These are phyloP conservation scores for Rhopalosiphum maidis DNA, from an alignment of 1,140 invertebrate species.

Conservation along the genomic window DNA sequence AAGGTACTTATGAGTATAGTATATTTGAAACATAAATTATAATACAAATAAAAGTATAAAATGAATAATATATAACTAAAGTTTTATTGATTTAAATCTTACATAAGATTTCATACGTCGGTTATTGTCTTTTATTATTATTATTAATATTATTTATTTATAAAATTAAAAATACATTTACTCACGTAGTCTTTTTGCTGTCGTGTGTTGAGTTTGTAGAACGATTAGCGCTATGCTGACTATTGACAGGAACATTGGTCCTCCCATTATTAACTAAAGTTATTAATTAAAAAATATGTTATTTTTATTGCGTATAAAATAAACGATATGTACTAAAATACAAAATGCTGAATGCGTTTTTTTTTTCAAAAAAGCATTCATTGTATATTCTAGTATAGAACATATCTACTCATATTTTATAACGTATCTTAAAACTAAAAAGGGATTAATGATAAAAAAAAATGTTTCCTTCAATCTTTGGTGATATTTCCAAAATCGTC, in stretches of 20 bases:
- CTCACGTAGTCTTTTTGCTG: constrained; percentile 53
- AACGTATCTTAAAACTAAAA: neutral
- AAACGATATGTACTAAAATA: neutral
- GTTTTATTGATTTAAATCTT: neutral
- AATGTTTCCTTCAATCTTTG: neutral
- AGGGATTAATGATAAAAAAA: neutral
- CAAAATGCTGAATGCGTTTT: neutral
- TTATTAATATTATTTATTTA: neutral
- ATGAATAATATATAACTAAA: neutral
- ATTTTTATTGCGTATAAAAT: neutral
- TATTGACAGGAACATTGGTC: constrained; percentile 16
- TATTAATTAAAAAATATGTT: neutral
- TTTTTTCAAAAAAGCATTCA: neutral
- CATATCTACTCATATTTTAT: neutral
- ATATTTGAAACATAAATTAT: neutral
- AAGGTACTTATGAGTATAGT: neutral
- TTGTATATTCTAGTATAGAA: neutral
- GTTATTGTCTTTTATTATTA: neutral
- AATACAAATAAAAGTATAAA: too few relatives aligned
- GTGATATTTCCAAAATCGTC: neutral
- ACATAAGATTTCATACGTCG: neutral
- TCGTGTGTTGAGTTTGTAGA: constrained; percentile 23
- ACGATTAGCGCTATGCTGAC: constrained; percentile 3
- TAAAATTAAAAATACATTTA: neutral
- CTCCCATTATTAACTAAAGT: constrained; percentile 41